Conservation (phyloP, 1,140 invertebrate species). For the Bombus balteatus region DNA sequence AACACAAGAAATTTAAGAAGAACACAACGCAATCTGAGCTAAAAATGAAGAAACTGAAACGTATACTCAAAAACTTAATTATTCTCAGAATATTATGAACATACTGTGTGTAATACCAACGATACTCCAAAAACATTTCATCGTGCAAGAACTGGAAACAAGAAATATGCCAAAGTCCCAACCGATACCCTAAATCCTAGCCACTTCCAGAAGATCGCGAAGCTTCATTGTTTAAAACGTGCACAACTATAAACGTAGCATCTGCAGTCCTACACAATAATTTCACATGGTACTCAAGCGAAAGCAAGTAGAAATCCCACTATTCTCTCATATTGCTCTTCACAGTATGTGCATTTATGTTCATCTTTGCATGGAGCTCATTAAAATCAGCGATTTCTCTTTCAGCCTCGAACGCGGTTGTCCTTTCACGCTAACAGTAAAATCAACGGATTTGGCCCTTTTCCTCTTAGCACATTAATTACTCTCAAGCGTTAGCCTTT, state of each 20-base stretch:
- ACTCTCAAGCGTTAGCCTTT: not conserved
- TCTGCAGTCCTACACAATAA: not conserved
- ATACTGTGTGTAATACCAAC: too few species aligned
- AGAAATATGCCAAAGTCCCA: not conserved
- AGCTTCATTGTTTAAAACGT: not conserved
- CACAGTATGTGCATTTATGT: not conserved
- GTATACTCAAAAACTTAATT: too few species aligned
- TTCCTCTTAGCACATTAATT: not conserved
- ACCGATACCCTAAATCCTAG: not conserved
- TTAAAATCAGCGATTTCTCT: not conserved
- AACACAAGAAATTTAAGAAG: too few species aligned
- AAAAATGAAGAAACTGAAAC: too few species aligned
- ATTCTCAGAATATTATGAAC: too few species aligned
- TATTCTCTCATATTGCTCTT: too few species aligned
- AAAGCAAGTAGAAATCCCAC: not conserved
- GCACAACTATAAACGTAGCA: not conserved
- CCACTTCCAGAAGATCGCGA: not conserved
- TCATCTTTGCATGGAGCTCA: not conserved
- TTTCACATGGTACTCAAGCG: not conserved
- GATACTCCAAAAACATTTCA: too few species aligned
- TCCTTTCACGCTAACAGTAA: not conserved
- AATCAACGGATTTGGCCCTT: not conserved
- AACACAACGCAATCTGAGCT: too few species aligned
- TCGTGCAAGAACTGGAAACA: too few species aligned
- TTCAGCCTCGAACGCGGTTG: not conserved